phyloP scores from a whole-genome alignment of 2,797 vertebrate genomes.

The Melanotaenia boesemani region DNA sequence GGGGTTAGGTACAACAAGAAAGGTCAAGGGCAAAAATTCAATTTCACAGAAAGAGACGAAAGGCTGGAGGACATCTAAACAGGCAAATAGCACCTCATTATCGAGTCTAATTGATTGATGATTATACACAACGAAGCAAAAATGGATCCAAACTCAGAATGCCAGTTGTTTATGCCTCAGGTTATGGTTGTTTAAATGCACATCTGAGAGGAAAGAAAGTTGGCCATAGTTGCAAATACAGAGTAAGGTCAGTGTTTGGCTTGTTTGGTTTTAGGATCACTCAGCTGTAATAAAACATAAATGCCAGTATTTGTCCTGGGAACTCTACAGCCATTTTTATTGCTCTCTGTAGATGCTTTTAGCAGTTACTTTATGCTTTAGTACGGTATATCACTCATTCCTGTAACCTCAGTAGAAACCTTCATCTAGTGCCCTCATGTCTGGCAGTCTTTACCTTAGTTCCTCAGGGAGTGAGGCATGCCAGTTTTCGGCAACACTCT shows the following conservation, averaged over 20 bases:
- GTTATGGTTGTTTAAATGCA: constrained; percentile 51
- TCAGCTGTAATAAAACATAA: constrained; percentile 34
- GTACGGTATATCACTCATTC: constrained; percentile 1
- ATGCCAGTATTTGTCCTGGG: constrained; percentile 31
- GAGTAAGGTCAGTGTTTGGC: neutral
- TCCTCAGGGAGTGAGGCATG: neutral
- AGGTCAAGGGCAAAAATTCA: constrained; percentile 64
- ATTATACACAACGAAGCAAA: constrained; percentile 35
- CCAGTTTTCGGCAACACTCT: constrained; percentile 21
- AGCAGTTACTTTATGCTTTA: constrained; percentile 22
- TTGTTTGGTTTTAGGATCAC: constrained; percentile 33
- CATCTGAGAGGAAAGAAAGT: constrained; percentile 13
- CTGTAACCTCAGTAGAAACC: constrained; percentile 14
- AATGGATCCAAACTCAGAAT: constrained; percentile 54
- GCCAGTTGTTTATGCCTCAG: constrained; percentile 39
- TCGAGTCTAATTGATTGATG: constrained; percentile 72
- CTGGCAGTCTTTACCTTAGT: neutral
- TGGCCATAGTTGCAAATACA: neutral
- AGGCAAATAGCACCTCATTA: constrained; percentile 64
- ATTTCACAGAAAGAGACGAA: constrained; percentile 11
- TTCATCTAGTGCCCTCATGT: constrained; percentile 11
- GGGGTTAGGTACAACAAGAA: constrained; percentile 56
- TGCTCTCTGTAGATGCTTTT: constrained; percentile 41
- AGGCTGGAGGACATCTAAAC: constrained; percentile 48
- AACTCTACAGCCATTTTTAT: constrained; percentile 16